Percentiles rank a stretch among this genome's conserved stretches.
These are phyloP conservation scores for Venturia canescens DNA, from an alignment of 1,140 invertebrate species.

Conservation along the genomic window DNA sequence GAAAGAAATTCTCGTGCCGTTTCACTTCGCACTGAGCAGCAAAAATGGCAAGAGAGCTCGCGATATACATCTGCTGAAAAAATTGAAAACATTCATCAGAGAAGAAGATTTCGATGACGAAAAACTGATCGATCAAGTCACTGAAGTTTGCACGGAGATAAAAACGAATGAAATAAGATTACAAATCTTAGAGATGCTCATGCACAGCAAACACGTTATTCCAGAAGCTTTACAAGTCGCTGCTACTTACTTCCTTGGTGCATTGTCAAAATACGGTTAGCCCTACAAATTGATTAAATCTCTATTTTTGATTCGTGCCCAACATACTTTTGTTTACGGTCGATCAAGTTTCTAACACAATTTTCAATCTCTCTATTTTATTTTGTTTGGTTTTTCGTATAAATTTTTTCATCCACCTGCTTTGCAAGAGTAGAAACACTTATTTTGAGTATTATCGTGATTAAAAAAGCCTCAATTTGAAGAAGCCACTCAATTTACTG, in stretches of 20 bases:
- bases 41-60: conserved; percentile 90
- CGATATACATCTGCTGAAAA: conserved; percentile 91
- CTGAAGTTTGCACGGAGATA: conserved; percentile 80
- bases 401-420: too few species aligned
- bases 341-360: conserved; percentile 19
- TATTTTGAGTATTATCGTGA: too few species aligned
- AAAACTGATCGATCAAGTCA: conserved; percentile 76
- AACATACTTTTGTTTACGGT: too few species aligned
- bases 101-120: conserved; percentile 78
- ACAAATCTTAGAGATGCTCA: conserved; percentile 85
- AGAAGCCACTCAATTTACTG: too few species aligned
- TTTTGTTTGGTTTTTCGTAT: conserved; percentile 1
- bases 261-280: conserved; percentile 60
- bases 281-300: conserved; percentile 44
- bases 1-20: conserved; percentile 91
- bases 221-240: conserved; percentile 78
- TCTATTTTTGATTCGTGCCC: conserved; percentile 6
- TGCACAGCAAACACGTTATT: conserved; percentile 80
- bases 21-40: conserved; percentile 91
- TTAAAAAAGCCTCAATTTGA: too few species aligned
- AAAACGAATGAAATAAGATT: conserved; percentile 85
- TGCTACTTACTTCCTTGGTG: conserved; percentile 74
- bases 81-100: conserved; percentile 84
- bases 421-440: too few species aligned
- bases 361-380: too few species aligned